A percentile compares a stretch with the other conserved stretches of the same genome.
phyloP scores from a whole-genome alignment of 2,113 vertebrate genomes.

The Lampris megalopsis region DNA sequence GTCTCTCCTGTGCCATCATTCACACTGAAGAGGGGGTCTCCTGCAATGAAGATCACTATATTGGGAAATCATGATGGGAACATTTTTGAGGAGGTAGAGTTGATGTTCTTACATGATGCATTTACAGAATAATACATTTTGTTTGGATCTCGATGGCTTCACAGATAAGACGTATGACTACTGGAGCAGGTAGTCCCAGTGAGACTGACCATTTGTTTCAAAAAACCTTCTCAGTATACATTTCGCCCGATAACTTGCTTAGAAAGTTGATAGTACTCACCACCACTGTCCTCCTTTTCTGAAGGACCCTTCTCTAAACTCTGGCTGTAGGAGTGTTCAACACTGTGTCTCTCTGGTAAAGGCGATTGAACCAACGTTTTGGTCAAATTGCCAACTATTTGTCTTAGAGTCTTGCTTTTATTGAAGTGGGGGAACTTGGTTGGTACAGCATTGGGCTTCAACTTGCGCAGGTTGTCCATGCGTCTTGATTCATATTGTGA shows the following conservation, averaged over 20 bases:
- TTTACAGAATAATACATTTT: no score
- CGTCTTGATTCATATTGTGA: constrained; percentile 20
- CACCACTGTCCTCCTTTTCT: constrained; percentile 14
- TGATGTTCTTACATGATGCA: no score
- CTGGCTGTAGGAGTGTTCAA: constrained; percentile 23
- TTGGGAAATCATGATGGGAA: not conserved
- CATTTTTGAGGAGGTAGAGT: no score
- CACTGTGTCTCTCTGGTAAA: constrained; percentile 6
- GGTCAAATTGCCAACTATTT: constrained; percentile 11
- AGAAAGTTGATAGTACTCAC: not conserved
- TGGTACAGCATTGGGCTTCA: constrained; percentile 15
- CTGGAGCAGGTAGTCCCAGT: not conserved
- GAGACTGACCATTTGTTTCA: not conserved
- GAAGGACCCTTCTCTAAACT: constrained; percentile 1
- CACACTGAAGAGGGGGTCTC: not conserved
- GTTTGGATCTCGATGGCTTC: no score
- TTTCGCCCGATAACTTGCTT: not conserved
- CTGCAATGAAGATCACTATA: not conserved
- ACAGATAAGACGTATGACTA: no score
- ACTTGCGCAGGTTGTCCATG: constrained; percentile 19
- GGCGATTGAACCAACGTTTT: constrained; percentile 5
- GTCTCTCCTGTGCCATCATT: not conserved
- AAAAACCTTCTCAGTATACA: not conserved
- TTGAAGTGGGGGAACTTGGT: constrained; percentile 15
- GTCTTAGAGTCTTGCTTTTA: constrained; percentile 8